Evolutionary conservation across 2,113 vertebrate genomes (phyloP).

Genomic region (Periophthalmodon schlosseri): DNA sequence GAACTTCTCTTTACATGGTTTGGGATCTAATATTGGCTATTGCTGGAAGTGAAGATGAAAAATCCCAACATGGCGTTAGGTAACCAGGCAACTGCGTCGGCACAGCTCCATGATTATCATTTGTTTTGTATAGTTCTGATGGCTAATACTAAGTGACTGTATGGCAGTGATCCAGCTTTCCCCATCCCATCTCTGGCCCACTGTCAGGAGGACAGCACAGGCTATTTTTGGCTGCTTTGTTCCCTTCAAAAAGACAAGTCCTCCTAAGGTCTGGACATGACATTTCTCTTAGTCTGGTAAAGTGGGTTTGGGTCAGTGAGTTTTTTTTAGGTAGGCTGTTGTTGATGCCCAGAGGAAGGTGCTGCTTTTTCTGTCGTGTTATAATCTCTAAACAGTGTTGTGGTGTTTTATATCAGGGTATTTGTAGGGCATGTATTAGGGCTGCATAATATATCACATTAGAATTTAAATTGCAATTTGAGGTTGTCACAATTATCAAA

Average conservation of each 20-base stretch:
- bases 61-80: conserved; percentile 67
- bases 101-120: conserved; percentile 59
- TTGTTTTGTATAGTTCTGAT: conserved; percentile 67
- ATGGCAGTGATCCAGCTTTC: conserved; percentile 65
- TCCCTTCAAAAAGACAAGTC: conserved; percentile 63
- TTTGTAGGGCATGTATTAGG: not conserved
- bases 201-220: conserved; percentile 57
- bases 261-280: conserved; percentile 62
- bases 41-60: conserved; percentile 66
- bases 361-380: conserved; percentile 45
- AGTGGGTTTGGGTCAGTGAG: conserved; percentile 68
- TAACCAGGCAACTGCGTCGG: conserved; percentile 71
- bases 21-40: conserved; percentile 65
- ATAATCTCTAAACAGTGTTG: conserved; percentile 21
- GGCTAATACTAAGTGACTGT: conserved; percentile 68
- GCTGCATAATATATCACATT: not conserved
- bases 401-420: not conserved
- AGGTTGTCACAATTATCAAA: no score
- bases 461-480: no score
- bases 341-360: conserved; percentile 61
- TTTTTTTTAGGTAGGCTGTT: conserved; percentile 47
- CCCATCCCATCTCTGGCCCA: conserved; percentile 48
- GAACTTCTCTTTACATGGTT: conserved; percentile 54
- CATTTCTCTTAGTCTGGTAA: conserved; percentile 74
- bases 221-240: conserved; percentile 72